phyloP scores from a whole-genome alignment of 2,113 vertebrate genomes.

The Bothrops jararaca region DNA sequence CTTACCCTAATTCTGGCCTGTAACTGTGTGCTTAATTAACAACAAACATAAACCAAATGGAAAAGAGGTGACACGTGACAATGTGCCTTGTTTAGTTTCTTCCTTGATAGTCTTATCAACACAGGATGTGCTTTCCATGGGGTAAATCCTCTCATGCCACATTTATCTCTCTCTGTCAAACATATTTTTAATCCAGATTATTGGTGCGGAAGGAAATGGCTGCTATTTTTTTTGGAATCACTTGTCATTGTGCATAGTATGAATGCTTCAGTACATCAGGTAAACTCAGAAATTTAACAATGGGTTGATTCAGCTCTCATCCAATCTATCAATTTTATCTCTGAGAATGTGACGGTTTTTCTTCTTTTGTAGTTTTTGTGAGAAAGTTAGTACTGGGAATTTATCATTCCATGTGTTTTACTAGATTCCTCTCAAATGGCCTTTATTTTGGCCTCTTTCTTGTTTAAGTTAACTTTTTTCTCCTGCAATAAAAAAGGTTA shows the following conservation, averaged over 20 bases:
- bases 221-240: slow-evolving; percentile 60
- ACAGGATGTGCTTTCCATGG: neutral
- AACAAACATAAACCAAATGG: neutral
- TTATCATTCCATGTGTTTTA: neutral
- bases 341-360: slow-evolving; percentile 55
- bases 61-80: neutral
- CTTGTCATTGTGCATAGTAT: slow-evolving; percentile 49
- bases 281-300: slow-evolving; percentile 33
- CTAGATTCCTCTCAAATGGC: slow-evolving; percentile 15
- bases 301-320: slow-evolving; percentile 38
- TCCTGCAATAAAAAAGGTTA: neutral
- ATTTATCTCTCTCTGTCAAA: neutral
- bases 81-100: neutral
- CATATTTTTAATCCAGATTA: neutral
- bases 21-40: neutral
- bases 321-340: slow-evolving; percentile 25
- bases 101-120: neutral
- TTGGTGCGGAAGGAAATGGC: neutral
- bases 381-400: neutral
- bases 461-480: slow-evolving; percentile 5
- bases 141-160: neutral
- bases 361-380: slow-evolving; percentile 40
- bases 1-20: neutral
- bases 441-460: slow-evolving; percentile 1
- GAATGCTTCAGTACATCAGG: neutral